phyloP scores from a whole-genome alignment of 2,888 invertebrate species.

The Operophtera brumata region DNA sequence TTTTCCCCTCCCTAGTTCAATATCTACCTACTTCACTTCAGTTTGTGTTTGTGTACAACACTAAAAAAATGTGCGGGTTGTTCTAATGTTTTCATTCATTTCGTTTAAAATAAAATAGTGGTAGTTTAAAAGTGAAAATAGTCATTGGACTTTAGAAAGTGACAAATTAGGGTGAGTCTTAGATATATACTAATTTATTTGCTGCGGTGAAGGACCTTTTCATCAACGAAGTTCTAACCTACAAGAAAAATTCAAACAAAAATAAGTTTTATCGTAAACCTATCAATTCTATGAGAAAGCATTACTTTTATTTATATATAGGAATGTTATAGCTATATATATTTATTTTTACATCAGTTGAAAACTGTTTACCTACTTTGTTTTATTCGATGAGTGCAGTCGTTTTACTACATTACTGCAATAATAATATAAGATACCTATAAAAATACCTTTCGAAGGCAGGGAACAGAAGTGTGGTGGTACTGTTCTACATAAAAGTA shows the following conservation, averaged over 20 bases:
- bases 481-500: too few species aligned
- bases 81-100: constrained; percentile 72
- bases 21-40: too few species aligned
- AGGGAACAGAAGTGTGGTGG: too few species aligned
- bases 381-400: too few species aligned
- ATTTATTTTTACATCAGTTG: background rate
- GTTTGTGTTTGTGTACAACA: constrained; percentile 31
- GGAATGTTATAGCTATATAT: background rate
- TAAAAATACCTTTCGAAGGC: too few species aligned
- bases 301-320: background rate
- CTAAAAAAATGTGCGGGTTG: constrained; percentile 49
- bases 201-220: background rate
- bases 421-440: too few species aligned
- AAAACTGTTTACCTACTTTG: background rate
- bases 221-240: constrained; percentile 22
- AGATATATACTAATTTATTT: constrained; percentile 13
- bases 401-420: too few species aligned
- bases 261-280: constrained; percentile 1
- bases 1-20: too few species aligned
- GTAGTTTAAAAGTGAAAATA: constrained; percentile 71
- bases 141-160: constrained; percentile 42
- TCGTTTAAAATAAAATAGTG: constrained; percentile 67
- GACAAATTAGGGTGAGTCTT: constrained; percentile 50
- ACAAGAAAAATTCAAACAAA: constrained; percentile 17
- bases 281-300: constrained; percentile 1